Evolutionary conservation across 2,888 invertebrate genomes (phyloP), one percentile per base, ranked within the genome.

Genomic region (Caenorhabditis wallacei): DNA sequence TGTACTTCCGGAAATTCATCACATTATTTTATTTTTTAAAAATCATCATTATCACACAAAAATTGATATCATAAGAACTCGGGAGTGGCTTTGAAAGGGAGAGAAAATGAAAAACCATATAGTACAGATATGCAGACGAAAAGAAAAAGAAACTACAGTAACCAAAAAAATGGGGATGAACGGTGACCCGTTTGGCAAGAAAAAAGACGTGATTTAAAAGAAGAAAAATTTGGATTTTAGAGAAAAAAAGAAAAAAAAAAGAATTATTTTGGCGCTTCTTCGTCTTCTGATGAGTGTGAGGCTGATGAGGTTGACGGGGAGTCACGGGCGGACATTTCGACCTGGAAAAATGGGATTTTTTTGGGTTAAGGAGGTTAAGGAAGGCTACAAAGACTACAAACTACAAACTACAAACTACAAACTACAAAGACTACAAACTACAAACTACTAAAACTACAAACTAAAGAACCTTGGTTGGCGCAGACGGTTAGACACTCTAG

Each of bases 321-420:
- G 69, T 78, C 78, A 8, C 78, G 78, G 7, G 78, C 24, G 10
- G 78, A 78, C 78, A 78, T 78, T 63, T 78, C 78, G n/a, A 78
- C 78, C 78, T 78, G 78, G 10, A 59, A 75, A 30, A 30, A n/a
- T 18, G 16, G n/a, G n/a, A n/a, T n/a, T n/a, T n/a, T n/a, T n/a
- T n/a, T n/a, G n/a, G n/a, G n/a, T n/a, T n/a, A 30, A 30, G 30
- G 30, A 8, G 30, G 30, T 30, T 30, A 30, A 8, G n/a, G n/a
- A n/a, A 40, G 2, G 11, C 2, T 16, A 10, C 40, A 40, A 40
- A 10, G 2, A 11, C 5, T 10, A 37, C 63, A 18, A 48, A 57
- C 30, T n/a, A n/a, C n/a, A n/a, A n/a, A 66, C 75, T n/a, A n/a
- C n/a, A n/a, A n/a, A n/a, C n/a, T n/a, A n/a, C n/a, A 40, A 10